Percentiles rank a stretch among this genome's conserved stretches.
Evolutionary conservation across 2,888 invertebrate species (phyloP).

Genomic region (Desoria tigrina): DNA sequence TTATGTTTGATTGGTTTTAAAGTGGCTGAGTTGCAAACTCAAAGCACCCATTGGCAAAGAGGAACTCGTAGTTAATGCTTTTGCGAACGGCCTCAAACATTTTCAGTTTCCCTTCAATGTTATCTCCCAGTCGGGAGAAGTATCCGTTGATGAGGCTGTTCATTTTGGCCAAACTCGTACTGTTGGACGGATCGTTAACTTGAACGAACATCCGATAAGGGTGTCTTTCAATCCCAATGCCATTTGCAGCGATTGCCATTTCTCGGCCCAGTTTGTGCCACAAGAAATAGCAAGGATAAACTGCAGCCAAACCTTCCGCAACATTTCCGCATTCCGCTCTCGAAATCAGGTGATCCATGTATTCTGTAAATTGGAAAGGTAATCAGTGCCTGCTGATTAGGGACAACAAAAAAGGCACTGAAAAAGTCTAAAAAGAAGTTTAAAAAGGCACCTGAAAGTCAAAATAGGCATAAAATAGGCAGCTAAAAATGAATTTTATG

Average conservation of each 20-base stretch:
- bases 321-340: background rate
- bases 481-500: no score
- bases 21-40: no score
- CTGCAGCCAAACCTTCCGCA: slow-evolving; percentile 1
- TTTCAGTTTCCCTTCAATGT: background rate
- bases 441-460: no score
- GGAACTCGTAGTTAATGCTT: no score
- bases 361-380: background rate
- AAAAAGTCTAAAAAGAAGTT: no score
- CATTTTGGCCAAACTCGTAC: background rate
- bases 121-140: background rate
- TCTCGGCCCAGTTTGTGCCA: background rate
- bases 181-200: background rate
- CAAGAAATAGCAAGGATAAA: slow-evolving; percentile 4
- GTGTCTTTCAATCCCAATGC: no score
- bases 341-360: background rate
- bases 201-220: background rate
- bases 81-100: no score
- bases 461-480: no score
- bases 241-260: background rate
- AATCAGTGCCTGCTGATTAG: no score
- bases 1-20: no score
- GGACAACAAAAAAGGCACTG: no score
- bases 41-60: no score
- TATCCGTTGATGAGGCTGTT: background rate